Evolutionary conservation across 2,888 invertebrate genomes (phyloP), one percentile per base, ranked within the genome.

Genomic region (Archips xylosteana): DNA sequence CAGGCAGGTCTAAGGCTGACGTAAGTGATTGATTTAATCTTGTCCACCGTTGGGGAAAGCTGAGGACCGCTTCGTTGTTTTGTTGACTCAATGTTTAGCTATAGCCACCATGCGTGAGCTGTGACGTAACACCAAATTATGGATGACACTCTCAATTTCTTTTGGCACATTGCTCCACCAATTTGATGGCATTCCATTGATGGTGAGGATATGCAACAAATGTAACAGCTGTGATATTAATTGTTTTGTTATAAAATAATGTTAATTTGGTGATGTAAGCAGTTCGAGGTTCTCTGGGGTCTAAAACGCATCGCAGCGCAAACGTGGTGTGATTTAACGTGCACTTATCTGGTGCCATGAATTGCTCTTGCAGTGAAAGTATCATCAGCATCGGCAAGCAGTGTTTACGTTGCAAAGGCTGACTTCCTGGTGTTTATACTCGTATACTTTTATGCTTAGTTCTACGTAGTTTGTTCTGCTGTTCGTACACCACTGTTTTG

Each of bases 61-160:
- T 84, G 79, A 80, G 84, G 84, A 84, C 84, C 76, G 81, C 75
- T 82, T 60, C 77, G 78, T 76, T 82, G 85, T 84, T 83, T 82
- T 84, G 86, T 88, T 88, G 82, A 85, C 83, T 84, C 82, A 85
- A 79, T 82, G 82, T 80, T 88, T 88, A 87, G 85, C 81, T 83
- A 23, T 1, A 83, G 75, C 76, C 80, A 80, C 82, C 80, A 79
- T 77, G 81, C 78, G 82, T 82, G 82, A 81, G 78, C 80, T 79
- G 80, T 89, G 87, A 85, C 90, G 91, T 88, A 89, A 89, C 84
- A 78, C 76, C 81, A 82, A 88, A 88, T 86, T 84, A 85, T 85
- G 81, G 83, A 77, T 75, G 81, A 80, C 88, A 92, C 91, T 92
- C 88, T 90, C 86, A 84, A 83, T 92, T 92, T 92, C 91, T 89